A percentile compares a stretch with the other conserved stretches of the same genome.
These are phyloP conservation scores for Aproaerema taeniolella DNA, from an alignment of 2,888 invertebrate species.

Conservation along the genomic window DNA sequence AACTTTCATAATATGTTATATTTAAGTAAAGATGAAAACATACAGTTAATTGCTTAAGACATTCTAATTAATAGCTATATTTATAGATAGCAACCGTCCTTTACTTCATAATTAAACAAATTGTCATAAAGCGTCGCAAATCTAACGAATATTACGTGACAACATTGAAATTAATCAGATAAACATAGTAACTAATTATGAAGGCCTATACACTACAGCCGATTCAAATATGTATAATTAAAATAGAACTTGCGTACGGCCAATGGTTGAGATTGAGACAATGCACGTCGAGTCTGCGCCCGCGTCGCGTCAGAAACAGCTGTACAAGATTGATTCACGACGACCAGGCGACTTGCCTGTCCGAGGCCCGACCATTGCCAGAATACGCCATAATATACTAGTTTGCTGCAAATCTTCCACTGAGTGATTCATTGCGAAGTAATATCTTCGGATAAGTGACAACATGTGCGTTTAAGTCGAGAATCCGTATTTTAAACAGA, in stretches of 20 bases:
- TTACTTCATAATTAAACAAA: no score
- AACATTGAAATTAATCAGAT: slow-evolving; percentile 5
- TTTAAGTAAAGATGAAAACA: no score
- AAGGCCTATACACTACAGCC: slow-evolving; percentile 43
- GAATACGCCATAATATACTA: slow-evolving; percentile 24
- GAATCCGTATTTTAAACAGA: no score
- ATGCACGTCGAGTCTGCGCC: slow-evolving; percentile 36
- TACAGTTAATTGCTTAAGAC: no score
- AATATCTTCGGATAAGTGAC: no score
- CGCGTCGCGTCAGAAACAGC: slow-evolving; percentile 48
- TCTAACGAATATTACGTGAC: slow-evolving; percentile 7
- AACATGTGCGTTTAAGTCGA: no score
- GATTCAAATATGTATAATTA: slow-evolving; percentile 40
- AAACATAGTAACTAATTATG: slow-evolving; percentile 8
- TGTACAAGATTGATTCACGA: slow-evolving; percentile 58
- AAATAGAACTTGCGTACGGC: slow-evolving; percentile 41
- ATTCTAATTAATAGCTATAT: no score
- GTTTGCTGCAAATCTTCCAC: slow-evolving; percentile 14
- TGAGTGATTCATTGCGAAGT: no score
- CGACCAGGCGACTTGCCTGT: slow-evolving; percentile 8
- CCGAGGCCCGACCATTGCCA: not conserved
- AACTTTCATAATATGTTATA: no score
- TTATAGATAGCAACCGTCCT: no score
- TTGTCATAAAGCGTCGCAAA: slow-evolving; percentile 1
- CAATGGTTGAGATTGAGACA: slow-evolving; percentile 50